Conservation (phyloP, 2,113 vertebrate species). For the Pygoscelis antarcticus region DNA sequence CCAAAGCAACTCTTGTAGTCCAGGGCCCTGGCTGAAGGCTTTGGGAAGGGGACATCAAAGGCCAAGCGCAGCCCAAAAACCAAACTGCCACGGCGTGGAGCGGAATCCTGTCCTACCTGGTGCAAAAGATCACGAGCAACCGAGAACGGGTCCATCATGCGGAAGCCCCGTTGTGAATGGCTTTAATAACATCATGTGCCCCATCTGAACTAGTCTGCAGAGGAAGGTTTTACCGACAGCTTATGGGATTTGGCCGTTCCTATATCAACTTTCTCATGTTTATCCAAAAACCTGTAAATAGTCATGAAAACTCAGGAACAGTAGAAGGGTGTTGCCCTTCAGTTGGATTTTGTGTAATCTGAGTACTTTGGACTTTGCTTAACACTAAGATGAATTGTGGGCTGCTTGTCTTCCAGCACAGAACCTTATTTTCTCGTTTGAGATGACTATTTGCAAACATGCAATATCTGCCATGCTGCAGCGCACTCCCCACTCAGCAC, state of each 20-base stretch:
- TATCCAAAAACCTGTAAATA: background rate
- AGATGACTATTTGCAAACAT: background rate
- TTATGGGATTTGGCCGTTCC: background rate
- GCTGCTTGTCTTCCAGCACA: background rate
- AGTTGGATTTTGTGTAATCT: background rate
- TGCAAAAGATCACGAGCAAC: background rate
- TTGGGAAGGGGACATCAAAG: background rate
- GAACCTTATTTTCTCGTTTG: background rate
- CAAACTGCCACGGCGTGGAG: rapidly evolving
- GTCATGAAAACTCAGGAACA: background rate
- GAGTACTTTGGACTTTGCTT: conserved; percentile 38
- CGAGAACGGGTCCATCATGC: rapidly evolving
- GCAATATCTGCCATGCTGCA: background rate
- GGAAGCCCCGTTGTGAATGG: rapidly evolving
- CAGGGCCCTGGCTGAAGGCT: background rate
- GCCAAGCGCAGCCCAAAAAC: background rate
- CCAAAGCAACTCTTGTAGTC: background rate
- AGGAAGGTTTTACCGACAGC: background rate
- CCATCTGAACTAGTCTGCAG: background rate
- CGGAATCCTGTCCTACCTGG: background rate
- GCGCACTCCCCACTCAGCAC: background rate
- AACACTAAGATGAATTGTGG: background rate
- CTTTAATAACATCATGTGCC: background rate
- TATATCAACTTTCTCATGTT: background rate
- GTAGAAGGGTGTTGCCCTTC: background rate